Evolutionary conservation across 2,888 invertebrate genomes (phyloP).

Genomic region (Theretra japonica): DNA sequence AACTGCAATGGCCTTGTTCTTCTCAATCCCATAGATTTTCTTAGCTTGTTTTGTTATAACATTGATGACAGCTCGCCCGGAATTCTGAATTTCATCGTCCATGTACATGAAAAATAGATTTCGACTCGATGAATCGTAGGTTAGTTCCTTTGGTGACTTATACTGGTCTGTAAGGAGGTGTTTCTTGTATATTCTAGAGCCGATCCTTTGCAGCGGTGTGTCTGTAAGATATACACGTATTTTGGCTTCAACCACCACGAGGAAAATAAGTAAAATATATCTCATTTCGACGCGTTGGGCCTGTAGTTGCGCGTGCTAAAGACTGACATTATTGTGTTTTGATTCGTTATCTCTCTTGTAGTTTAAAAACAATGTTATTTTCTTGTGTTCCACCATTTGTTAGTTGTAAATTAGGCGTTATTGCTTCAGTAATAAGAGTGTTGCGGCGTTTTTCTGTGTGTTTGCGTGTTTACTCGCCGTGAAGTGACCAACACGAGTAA

Average conservation of each 20-base stretch:
- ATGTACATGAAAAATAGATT: slow-evolving; percentile 78
- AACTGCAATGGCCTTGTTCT: slow-evolving; percentile 73
- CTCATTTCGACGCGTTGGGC: slow-evolving; percentile 53
- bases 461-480: slow-evolving; percentile 47
- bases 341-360: slow-evolving; percentile 58
- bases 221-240: slow-evolving; percentile 62
- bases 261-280: slow-evolving; percentile 42
- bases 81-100: slow-evolving; percentile 70
- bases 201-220: slow-evolving; percentile 65
- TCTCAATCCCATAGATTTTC: slow-evolving; percentile 67
- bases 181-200: slow-evolving; percentile 67
- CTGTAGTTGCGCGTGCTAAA: slow-evolving; percentile 46
- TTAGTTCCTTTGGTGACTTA: slow-evolving; percentile 66
- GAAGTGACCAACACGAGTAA: slow-evolving; percentile 48
- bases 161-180: slow-evolving; percentile 65
- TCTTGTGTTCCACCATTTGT: slow-evolving; percentile 35
- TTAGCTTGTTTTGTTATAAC: slow-evolving; percentile 62
- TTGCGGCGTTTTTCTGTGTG: slow-evolving; percentile 27
- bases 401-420: slow-evolving; percentile 18
- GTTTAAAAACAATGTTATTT: slow-evolving; percentile 50
- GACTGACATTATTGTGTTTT: slow-evolving; percentile 60
- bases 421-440: slow-evolving; percentile 22
- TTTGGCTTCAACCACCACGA: slow-evolving; percentile 56
- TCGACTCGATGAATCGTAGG: slow-evolving; percentile 73
- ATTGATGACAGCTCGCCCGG: slow-evolving; percentile 70